Base-by-base conservation (phyloP, 2,113 vertebrate genomes). In the Heloderma charlesbogerti region DNA sequence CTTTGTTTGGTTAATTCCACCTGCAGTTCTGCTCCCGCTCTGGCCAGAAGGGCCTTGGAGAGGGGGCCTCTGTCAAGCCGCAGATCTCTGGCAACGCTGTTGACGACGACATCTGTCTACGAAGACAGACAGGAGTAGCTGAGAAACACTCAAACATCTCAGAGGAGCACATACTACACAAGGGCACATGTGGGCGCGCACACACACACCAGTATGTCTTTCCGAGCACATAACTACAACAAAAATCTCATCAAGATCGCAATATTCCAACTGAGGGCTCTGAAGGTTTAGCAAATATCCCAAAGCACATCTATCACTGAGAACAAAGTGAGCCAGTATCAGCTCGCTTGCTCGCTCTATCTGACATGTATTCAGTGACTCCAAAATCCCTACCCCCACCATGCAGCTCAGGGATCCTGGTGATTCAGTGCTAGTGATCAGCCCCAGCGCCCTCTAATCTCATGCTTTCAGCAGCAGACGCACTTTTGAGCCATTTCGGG, bases 21-120 rank as follows among this genome's bases (percentile, higher is more conserved):
- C 94, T 99, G 98, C 77, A 99, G 98, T 57, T 96, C 72, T 1
- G 96, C 93, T 20, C 99, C 98, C 16, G 98, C 98, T 80, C 92
- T 96, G 0, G 1, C 10, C 1, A 98, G 93, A 92, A 99, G 93
- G 74, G 98, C 98, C 31, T 20, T 91, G 80, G 98, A 97, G 29
- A 99, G 96, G 0, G 90, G 96, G 2, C 98, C 98, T n/a, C 0
- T 93, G 1, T 77, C 9, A n/a, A 99, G 97, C 0, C 3, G 2
- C 66, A 99, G 97, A 88, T 98, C 94, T 37, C 0, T 6, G 71
- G 91, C 13, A 54, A 98, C 82, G 0, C 97, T 98, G 94, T 98
- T 97, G 69, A 99, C 98, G 3, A 98, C 88, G 31, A 97, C 80
- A 0, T 98, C 97, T 0, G 98, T 98, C 99, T 99, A 88, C 25